Evolutionary conservation across 1,140 invertebrate genomes (phyloP).

Genomic region (Aphaenogaster ashmeadi): DNA sequence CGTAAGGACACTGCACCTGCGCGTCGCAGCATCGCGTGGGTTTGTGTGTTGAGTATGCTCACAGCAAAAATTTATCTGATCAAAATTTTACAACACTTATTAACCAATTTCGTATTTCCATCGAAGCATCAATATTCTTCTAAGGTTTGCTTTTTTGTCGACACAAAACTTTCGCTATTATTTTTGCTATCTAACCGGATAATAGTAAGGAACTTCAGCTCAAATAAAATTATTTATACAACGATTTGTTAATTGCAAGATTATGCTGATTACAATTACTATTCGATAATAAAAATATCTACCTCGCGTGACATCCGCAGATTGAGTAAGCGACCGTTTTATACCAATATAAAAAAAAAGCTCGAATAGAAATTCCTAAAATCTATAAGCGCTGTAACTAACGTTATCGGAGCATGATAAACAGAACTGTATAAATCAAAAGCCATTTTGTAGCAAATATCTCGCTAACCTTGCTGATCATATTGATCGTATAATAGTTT

Average conservation of each 20-base stretch:
- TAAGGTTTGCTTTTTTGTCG: not conserved
- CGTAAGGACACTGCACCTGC: constrained; percentile 31
- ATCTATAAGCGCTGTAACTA: not conserved
- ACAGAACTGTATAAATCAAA: constrained; percentile 14
- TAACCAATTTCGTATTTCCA: not conserved
- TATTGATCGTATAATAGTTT: not conserved
- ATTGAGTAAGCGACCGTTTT: not conserved
- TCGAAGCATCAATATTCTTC: not conserved
- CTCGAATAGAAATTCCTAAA: constrained; percentile 8
- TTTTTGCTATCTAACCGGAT: not conserved
- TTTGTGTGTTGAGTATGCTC: not conserved
- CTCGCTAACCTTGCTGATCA: not conserved
- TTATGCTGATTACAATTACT: constrained; percentile 2
- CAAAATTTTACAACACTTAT: constrained; percentile 3
- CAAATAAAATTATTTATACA: not conserved
- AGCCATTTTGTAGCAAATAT: not conserved
- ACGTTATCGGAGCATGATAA: not conserved
- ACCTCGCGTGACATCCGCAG: not conserved
- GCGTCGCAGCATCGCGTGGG: constrained; percentile 12
- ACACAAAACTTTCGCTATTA: not conserved
- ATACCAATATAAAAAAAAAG: not conserved
- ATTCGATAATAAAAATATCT: constrained; percentile 3
- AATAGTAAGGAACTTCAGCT: not conserved
- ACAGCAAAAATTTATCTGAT: not conserved
- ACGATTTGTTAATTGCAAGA: not conserved